Evolutionary conservation across 1,140 invertebrate species (phyloP).

Genomic region (Oedothorax gibbosus): DNA sequence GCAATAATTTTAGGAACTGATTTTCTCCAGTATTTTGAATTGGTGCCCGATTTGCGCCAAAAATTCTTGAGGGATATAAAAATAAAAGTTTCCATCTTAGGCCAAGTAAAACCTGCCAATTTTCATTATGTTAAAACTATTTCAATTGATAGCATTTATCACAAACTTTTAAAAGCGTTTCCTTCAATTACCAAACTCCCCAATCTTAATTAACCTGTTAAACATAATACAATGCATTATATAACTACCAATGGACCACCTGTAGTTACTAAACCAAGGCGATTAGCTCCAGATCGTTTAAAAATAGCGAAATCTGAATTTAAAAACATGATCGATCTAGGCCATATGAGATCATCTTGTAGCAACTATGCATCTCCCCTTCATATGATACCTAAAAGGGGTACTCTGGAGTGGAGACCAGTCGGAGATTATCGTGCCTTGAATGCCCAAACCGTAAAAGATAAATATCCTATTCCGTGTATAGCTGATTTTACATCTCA

Average conservation of each 20-base stretch:
- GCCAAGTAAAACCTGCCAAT: not conserved
- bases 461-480: conserved; percentile 54
- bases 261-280: not conserved
- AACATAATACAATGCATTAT: conserved; percentile 38
- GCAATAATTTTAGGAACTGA: conserved; percentile 40
- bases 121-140: conserved; percentile 11
- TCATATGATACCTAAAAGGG: conserved; percentile 63
- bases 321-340: conserved; percentile 42
- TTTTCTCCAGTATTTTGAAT: conserved; percentile 54
- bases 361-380: conserved; percentile 63
- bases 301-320: conserved; percentile 44
- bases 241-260: conserved; percentile 50
- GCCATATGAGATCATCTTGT: conserved; percentile 60
- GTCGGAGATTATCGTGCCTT: conserved; percentile 50
- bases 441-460: conserved; percentile 55
- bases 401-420: conserved; percentile 38
- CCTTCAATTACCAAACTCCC: conserved; percentile 57
- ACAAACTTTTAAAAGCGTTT: conserved; percentile 58
- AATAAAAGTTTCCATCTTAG: conserved; percentile 9
- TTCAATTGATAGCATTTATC: not conserved
- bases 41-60: conserved; percentile 22
- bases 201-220: conserved; percentile 53
- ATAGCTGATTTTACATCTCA: conserved; percentile 52
- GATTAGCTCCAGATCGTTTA: conserved; percentile 23
- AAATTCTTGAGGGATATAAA: conserved; percentile 14